Percentiles rank a stretch among this genome's conserved stretches.
Evolutionary conservation across 2,797 vertebrate species (phyloP).

Genomic region (Ceryle rudis): DNA sequence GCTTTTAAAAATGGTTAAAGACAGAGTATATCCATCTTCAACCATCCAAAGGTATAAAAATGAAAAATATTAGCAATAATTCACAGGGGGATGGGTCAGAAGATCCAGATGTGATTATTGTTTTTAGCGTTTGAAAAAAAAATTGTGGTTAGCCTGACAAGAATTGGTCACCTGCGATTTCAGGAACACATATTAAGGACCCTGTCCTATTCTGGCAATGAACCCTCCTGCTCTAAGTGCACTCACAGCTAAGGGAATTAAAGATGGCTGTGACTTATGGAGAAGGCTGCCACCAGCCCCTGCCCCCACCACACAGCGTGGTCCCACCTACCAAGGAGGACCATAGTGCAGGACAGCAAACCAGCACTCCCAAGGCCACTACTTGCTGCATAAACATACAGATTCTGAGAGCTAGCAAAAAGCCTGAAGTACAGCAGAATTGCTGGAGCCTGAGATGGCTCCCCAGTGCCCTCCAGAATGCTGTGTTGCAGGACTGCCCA

Average conservation of each 20-base stretch:
- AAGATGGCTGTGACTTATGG: fast-evolving
- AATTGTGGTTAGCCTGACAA: neutral
- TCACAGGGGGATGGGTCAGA: neutral
- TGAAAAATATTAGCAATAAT: slow-evolving; percentile 26
- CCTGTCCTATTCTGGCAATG: neutral
- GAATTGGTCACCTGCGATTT: neutral
- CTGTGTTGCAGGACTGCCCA: neutral
- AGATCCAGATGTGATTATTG: neutral
- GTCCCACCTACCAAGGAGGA: fast-evolving
- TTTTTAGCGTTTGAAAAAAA: neutral
- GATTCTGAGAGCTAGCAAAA: neutral
- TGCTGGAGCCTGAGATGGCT: fast-evolving
- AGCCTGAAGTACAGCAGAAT: neutral
- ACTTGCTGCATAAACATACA: fast-evolving
- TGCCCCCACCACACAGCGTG: neutral
- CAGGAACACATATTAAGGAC: neutral
- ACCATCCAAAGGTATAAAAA: slow-evolving; percentile 9
- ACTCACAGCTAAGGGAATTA: fast-evolving
- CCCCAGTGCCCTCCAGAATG: neutral
- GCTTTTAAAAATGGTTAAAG: slow-evolving; percentile 48
- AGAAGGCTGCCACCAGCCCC: neutral
- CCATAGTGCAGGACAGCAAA: fast-evolving
- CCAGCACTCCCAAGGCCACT: fast-evolving
- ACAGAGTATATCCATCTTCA: neutral
- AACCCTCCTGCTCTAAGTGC: neutral